Conservation (phyloP, 2,113 vertebrate species). For the Tapirus terrestris region DNA sequence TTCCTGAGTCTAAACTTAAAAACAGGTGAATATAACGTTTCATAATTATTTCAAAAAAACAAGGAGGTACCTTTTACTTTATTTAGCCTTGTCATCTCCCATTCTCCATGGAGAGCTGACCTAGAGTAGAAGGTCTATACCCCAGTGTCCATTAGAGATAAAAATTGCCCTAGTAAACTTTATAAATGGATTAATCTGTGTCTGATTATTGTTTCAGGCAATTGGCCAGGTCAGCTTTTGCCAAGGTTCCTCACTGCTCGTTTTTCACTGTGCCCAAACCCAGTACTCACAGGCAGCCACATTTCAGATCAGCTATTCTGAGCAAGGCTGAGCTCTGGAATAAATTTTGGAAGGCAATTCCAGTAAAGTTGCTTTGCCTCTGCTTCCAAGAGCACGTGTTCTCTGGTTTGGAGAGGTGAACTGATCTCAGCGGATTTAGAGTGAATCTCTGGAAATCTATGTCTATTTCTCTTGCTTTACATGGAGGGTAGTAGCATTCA, state of each 20-base stretch:
- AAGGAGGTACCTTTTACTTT: not conserved
- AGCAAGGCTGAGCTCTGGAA: not conserved
- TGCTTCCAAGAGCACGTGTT: constrained; percentile 29
- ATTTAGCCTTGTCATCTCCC: not conserved
- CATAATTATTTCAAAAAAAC: not conserved
- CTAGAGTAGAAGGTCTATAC: not conserved
- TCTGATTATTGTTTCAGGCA: not conserved
- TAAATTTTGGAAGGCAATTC: not conserved
- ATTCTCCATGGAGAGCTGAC: not conserved
- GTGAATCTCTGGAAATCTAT: not conserved
- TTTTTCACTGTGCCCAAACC: not conserved
- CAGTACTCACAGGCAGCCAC: not conserved
- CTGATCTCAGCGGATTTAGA: not conserved
- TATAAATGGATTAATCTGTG: not conserved
- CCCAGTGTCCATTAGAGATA: not conserved
- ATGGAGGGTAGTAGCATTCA: not conserved
- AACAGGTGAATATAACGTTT: not conserved
- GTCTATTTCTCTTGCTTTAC: not conserved
- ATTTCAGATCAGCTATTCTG: not conserved
- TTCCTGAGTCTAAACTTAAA: constrained; percentile 14
- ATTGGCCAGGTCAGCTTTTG: not conserved
- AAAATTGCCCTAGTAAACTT: not conserved
- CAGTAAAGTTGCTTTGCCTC: not conserved
- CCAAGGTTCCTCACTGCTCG: not conserved
- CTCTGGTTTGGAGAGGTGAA: not conserved